Conservation (phyloP, 2,113 vertebrate genomes). For the Lepisosteus osseus region DNA sequence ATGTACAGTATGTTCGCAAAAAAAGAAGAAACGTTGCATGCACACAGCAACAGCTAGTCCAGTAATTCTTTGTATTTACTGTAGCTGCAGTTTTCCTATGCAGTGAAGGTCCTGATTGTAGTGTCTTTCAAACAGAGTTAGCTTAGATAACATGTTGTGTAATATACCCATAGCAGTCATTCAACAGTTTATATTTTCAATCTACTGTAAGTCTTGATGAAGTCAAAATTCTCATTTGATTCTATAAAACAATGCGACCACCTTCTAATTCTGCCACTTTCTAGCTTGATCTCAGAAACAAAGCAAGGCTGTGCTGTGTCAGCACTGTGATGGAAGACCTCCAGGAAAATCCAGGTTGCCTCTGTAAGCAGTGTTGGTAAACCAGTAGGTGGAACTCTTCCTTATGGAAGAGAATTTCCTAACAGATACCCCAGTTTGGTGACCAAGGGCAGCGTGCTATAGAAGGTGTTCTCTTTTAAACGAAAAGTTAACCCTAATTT, state of each 20-base stretch:
- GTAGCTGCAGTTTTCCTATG: constrained; percentile 5
- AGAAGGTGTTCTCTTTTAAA: too few relatives aligned
- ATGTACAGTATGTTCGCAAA: not conserved
- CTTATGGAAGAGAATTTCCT: too few relatives aligned
- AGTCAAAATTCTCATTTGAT: not conserved
- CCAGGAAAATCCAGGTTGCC: too few relatives aligned
- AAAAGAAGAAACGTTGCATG: not conserved
- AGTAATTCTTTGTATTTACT: constrained; percentile 6
- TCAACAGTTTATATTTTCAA: constrained; percentile 13
- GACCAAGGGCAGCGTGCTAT: too few relatives aligned
- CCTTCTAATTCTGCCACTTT: too few relatives aligned
- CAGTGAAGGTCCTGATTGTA: constrained; percentile 12
- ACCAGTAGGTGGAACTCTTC: too few relatives aligned
- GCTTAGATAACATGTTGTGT: constrained; percentile 14
- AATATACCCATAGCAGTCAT: constrained; percentile 1
- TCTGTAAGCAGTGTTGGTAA: too few relatives aligned
- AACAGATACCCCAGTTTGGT: too few relatives aligned
- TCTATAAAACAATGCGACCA: not conserved
- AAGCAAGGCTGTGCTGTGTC: too few relatives aligned
- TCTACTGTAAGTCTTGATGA: not conserved
- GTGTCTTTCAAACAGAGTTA: not conserved
- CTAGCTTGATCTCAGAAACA: too few relatives aligned
- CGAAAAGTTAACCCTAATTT: too few relatives aligned
- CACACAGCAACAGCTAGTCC: constrained; percentile 15
- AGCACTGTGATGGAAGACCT: too few relatives aligned